Percentiles rank a stretch among this genome's conserved stretches.
phyloP scores from a whole-genome alignment of 2,113 vertebrate species.

The Cichladusa arquata region DNA sequence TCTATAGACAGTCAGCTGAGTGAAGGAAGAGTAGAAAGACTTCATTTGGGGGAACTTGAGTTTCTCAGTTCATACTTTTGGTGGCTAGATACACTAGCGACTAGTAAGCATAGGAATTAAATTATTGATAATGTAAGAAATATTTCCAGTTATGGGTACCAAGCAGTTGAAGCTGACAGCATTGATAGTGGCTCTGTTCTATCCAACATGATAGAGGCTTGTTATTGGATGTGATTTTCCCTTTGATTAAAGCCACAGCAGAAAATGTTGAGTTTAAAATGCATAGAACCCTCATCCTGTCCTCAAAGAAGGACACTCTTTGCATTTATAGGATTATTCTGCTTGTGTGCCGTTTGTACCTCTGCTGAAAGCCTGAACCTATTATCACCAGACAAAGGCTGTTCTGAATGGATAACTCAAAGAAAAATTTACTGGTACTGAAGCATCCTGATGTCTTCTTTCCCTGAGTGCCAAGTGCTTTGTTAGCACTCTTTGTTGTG shows the following conservation, averaged over 20 bases:
- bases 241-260: not conserved
- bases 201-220: not conserved
- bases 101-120: not conserved
- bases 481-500: not conserved
- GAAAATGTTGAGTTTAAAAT: not conserved
- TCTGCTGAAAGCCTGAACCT: not conserved
- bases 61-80: not conserved
- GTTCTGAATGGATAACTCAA: not conserved
- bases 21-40: constrained; percentile 9
- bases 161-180: not conserved
- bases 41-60: not conserved
- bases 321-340: constrained; percentile 5
- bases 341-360: not conserved
- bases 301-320: not conserved
- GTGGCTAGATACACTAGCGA: constrained; percentile 26
- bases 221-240: not conserved
- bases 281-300: not conserved
- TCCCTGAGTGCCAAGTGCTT: not conserved
- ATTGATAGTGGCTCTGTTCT: not conserved
- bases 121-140: not conserved
- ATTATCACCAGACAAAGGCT: not conserved
- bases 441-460: not conserved
- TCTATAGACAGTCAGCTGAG: constrained; percentile 10
- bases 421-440: not conserved
- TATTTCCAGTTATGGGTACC: not conserved